Evolutionary conservation across 1,140 invertebrate genomes (phyloP), one percentile per base, ranked within the genome.

Genomic region (Atta colombica): DNA sequence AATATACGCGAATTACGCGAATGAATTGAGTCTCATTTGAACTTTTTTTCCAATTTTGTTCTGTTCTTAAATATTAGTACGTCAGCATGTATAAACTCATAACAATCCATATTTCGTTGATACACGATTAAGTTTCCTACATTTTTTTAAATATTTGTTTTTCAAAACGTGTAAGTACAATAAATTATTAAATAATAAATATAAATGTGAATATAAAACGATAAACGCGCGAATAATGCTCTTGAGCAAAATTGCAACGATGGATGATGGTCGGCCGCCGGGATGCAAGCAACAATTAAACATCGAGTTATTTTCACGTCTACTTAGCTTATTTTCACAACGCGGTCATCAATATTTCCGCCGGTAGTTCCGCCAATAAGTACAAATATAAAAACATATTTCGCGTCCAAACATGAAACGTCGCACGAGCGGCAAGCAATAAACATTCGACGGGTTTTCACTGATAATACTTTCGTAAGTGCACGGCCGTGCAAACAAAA

Each of bases 361-460:
- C 39, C 68, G 18, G 35, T 81, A 86, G 18, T 77, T 49, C 8
- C 45, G 45, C 51, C n/a, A 51, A 49, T 82, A 53, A 88, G 84
- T 61, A 63, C 51, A 51, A 85, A 77, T 82, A 28, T 68, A 77
- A 87, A 89, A 86, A 89, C 80, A 84, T 89, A 89, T 89, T 89
- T 81, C 86, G 63, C 88, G 68, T 89, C 58, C 74, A 66, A 85
- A 63, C 49, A 60, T 55, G 16, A n/a, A 49, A 58, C 21, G 45
- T 53, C 35, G 55, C 25, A 60, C 66, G 28, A 16, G 65, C 35
- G 51, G 18, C 12, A 60, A 61, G 31, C 75, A 87, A 89, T 60
- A 90, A 90, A 90, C 85, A 77, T 49, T 18, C 53, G 66, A 60
- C 28, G 66, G 45, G 66, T 74, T 80, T 65, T 63, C 53, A 53